phyloP scores from a whole-genome alignment of 2,797 vertebrate species.

The Brachyrhaphis roseni region DNA sequence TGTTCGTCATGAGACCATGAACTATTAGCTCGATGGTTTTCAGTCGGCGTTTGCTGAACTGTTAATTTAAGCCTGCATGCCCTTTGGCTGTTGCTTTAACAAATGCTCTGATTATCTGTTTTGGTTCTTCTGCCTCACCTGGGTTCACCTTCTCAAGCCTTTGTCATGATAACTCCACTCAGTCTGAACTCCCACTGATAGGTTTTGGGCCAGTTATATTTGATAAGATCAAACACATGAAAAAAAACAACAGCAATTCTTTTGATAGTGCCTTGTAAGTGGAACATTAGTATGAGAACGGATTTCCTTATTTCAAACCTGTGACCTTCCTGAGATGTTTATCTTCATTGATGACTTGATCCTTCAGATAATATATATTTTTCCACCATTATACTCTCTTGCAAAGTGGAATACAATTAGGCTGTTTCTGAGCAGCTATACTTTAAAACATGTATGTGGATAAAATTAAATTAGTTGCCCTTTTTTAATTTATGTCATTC shows the following conservation, averaged over 20 bases:
- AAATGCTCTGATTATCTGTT: constrained; percentile 54
- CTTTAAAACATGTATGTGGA: neutral
- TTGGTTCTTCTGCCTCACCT: constrained; percentile 56
- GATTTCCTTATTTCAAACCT: constrained; percentile 52
- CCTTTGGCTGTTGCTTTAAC: constrained; percentile 62
- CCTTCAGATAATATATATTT: constrained; percentile 36
- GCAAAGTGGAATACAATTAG: constrained; percentile 17
- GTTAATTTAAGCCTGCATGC: constrained; percentile 33
- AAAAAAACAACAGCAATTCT: constrained; percentile 23
- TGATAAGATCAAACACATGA: constrained; percentile 70
- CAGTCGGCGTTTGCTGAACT: constrained; percentile 45
- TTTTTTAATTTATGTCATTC: neutral
- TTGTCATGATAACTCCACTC: constrained; percentile 72
- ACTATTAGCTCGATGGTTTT: constrained; percentile 50
- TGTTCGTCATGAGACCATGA: constrained; percentile 63
- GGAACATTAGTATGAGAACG: constrained; percentile 54
- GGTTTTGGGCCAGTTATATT: constrained; percentile 57
- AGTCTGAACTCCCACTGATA: constrained; percentile 55
- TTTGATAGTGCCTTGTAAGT: constrained; percentile 49
- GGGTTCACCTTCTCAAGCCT: constrained; percentile 49
- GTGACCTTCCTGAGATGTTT: constrained; percentile 39
- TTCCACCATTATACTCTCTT: constrained; percentile 35
- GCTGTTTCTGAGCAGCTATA: neutral
- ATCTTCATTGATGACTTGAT: constrained; percentile 39
- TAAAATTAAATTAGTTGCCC: neutral